Evolutionary conservation across 1,140 invertebrate species (phyloP), one percentile per base, ranked within the genome.

Genomic region (Macrobrachium nipponense): DNA sequence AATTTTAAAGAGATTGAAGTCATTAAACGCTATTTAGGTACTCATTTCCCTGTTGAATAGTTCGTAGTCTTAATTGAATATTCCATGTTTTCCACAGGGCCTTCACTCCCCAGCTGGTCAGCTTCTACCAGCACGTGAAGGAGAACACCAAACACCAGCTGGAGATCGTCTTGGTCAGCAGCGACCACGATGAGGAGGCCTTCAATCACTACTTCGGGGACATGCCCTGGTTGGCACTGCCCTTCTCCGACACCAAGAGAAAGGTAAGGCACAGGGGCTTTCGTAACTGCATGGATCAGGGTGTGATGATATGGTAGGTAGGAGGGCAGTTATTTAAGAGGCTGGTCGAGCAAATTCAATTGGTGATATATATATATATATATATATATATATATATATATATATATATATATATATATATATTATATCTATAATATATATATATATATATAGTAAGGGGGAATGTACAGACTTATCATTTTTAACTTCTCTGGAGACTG

Each of bases 71-170:
- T 36, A 36, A 36, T 36, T 36, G 4, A 4, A 36, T 36, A 36
- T 51, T 20, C 17, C 36, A n/a, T 61, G n/a, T 72, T 59, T 59
- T 23, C 18, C 18, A 1, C 76, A 86, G 83, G 68, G 83, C 12
- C 17, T 86, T 86, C 77, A 86, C 83, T 17, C 83, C 83, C 23
- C 83, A 86, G 77, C 77, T 86, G 66, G 83, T 86, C 23, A 66
- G 77, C 66, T 75, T 86, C 18, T 86, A 86, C 83, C 79, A 79
- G 7, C 83, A 86, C 66, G 62, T 86, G 58, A 79, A 79, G 76
- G 83, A 86, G 77, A 86, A 86, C 83, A 86, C 83, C 11, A 86
- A 86, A 68, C 83, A 86, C 83, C 83, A 86, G 83, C 59, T 86
- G 64, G 83, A 86, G 60, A 60, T 86, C 8, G 62, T 86, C 64